Conservation (phyloP, 2,888 invertebrate species). For the Odontocolon sp. region DNA sequence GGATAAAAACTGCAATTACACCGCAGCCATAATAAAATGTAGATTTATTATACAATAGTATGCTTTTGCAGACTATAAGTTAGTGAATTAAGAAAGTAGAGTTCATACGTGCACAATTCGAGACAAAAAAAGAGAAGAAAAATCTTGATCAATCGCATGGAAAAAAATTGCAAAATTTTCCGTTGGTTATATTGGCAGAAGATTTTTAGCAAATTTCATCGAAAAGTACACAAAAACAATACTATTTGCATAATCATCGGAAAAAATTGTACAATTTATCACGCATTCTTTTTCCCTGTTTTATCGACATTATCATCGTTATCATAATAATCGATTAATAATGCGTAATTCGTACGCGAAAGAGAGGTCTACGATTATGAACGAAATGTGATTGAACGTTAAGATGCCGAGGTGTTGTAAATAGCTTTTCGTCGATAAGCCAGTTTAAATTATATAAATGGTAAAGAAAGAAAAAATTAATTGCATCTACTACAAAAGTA, state of each 20-base stretch:
- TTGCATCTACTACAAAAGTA: not conserved
- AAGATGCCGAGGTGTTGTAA: conserved; percentile 55
- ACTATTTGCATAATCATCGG: no score
- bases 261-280: no score
- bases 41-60: conserved; percentile 52
- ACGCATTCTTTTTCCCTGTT: no score
- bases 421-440: conserved; percentile 31
- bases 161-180: no score
- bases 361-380: conserved; percentile 8
- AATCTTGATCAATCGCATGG: conserved; percentile 17
- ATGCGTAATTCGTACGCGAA: conserved; percentile 13
- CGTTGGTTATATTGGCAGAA: no score
- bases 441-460: conserved; percentile 19
- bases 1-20: conserved; percentile 33
- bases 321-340: no score
- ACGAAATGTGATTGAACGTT: conserved; percentile 32
- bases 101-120: conserved; percentile 45
- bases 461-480: not conserved
- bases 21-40: conserved; percentile 28
- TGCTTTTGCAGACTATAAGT: conserved; percentile 56
- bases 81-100: conserved; percentile 46
- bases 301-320: no score
- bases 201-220: no score
- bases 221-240: no score
- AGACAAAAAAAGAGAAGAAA: not conserved